Percentiles rank a stretch among this genome's conserved stretches.
phyloP scores from a whole-genome alignment of 2,888 invertebrate genomes.

The Mimachlamys varia region DNA sequence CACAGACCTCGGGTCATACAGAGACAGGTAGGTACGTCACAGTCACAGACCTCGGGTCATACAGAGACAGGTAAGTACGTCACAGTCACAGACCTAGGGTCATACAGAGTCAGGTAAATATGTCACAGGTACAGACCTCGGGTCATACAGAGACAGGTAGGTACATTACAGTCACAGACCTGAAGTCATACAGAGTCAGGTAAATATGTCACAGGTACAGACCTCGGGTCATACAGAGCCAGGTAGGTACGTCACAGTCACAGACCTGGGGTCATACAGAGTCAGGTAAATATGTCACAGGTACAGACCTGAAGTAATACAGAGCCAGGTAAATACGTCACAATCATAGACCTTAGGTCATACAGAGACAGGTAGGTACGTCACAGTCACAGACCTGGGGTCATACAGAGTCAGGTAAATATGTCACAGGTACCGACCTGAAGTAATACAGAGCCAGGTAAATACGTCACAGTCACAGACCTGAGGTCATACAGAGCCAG shows the following conservation, averaged over 20 bases:
- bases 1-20: background rate
- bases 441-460: too few relatives aligned
- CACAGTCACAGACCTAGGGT: too few relatives aligned
- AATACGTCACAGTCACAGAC: too few relatives aligned
- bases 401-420: background rate
- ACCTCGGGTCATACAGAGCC: background rate
- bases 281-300: conserved; percentile 43
- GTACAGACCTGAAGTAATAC: conserved; percentile 42
- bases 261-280: background rate
- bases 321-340: background rate
- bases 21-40: conserved; percentile 37
- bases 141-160: too few relatives aligned
- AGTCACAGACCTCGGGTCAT: background rate
- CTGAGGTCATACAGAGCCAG: too few relatives aligned
- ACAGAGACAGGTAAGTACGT: background rate
- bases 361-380: conserved; percentile 38
- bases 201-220: background rate
- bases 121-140: too few relatives aligned
- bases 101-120: too few relatives aligned
- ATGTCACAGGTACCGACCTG: background rate
- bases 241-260: background rate
- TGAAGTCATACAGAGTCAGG: too few relatives aligned
- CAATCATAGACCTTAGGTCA: background rate
- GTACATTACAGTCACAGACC: too few relatives aligned
- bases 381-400: background rate